Evolutionary conservation across 2,888 invertebrate genomes (phyloP).

Genomic region (Agrotis segetum): DNA sequence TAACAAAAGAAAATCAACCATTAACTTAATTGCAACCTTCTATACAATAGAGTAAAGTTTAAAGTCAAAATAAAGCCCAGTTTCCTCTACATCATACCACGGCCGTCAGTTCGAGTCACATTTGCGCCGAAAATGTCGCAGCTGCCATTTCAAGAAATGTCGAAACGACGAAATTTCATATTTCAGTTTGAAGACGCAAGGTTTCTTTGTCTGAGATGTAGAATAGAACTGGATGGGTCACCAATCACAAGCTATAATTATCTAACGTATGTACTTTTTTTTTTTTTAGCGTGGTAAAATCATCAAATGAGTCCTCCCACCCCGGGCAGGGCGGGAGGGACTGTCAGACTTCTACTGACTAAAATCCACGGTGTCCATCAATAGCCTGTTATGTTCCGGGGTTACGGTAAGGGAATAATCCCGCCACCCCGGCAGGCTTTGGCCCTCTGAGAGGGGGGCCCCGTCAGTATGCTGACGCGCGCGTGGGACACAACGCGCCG

Average conservation of each 20-base stretch:
- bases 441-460: no score
- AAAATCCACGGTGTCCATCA: no score
- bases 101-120: constrained; percentile 45
- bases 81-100: constrained; percentile 31
- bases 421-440: no score
- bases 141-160: constrained; percentile 54
- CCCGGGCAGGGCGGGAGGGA: no score
- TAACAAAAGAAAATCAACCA: not conserved
- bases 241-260: not conserved
- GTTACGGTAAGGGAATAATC: no score
- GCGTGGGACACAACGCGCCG: no score
- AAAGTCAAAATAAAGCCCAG: constrained; percentile 28
- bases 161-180: constrained; percentile 64
- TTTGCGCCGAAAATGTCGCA: constrained; percentile 55
- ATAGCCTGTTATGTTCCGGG: no score
- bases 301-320: no score
- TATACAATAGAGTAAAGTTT: constrained; percentile 25
- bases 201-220: constrained; percentile 23
- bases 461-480: no score
- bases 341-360: no score
- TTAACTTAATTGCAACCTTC: not conserved
- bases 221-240: constrained; percentile 16
- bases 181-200: constrained; percentile 38
- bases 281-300: no score
- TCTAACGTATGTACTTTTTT: no score